A percentile compares a stretch with the other conserved stretches of the same genome.
Conservation (phyloP, 1,140 invertebrate species). For the Drosophila seguyi region DNA sequence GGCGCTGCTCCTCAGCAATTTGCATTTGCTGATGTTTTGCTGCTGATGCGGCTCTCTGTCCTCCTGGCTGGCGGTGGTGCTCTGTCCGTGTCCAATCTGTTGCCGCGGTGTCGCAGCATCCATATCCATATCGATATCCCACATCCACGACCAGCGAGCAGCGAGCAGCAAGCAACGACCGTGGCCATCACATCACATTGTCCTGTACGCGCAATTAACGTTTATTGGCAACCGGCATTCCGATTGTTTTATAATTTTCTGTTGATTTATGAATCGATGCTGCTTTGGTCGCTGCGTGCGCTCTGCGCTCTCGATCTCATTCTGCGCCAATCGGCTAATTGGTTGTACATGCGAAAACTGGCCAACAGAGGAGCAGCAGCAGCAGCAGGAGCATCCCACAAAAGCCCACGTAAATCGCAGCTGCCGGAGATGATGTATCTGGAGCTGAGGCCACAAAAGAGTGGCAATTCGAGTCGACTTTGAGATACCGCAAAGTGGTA, state of each 20-base stretch:
- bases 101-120: slow-evolving; percentile 24
- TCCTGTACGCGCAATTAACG: slow-evolving; percentile 58
- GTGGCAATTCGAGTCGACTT: not conserved
- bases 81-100: slow-evolving; percentile 13
- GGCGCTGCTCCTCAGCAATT: slow-evolving; percentile 33
- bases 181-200: slow-evolving; percentile 54
- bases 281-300: slow-evolving; percentile 35
- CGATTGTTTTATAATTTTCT: slow-evolving; percentile 74
- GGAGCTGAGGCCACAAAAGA: not conserved
- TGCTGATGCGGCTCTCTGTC: slow-evolving; percentile 10
- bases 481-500: slow-evolving; percentile 7
- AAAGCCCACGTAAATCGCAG: slow-evolving; percentile 36
- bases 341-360: slow-evolving; percentile 48
- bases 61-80: slow-evolving; percentile 2
- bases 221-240: slow-evolving; percentile 44
- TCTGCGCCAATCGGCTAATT: slow-evolving; percentile 67
- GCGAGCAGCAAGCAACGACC: not conserved
- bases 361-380: not conserved
- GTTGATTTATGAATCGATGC: slow-evolving; percentile 60
- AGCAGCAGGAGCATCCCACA: slow-evolving; percentile 14
- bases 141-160: slow-evolving; percentile 12
- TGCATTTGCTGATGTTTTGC: slow-evolving; percentile 50
- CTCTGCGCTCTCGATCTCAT: slow-evolving; percentile 25
- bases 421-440: slow-evolving; percentile 39
- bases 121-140: slow-evolving; percentile 26